Evolutionary conservation across 2,888 invertebrate genomes (phyloP).

Genomic region (Stegana nigrithorax): DNA sequence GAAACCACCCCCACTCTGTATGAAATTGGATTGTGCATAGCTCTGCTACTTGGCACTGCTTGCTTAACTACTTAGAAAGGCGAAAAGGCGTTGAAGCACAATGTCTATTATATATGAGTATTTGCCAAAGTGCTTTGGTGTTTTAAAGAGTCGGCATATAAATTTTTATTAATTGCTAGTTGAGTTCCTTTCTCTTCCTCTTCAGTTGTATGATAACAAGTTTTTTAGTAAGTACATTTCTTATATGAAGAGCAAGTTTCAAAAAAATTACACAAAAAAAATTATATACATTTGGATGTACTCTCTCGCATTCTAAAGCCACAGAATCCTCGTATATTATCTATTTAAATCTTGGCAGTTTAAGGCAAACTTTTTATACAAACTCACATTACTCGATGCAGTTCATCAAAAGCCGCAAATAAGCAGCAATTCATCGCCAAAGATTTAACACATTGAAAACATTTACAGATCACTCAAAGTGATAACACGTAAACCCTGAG

Average conservation of each 20-base stretch:
- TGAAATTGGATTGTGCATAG: not conserved
- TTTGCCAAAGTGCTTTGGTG: constrained; percentile 5
- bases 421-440: not conserved
- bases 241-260: too few relatives aligned
- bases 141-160: not conserved
- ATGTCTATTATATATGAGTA: not conserved
- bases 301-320: too few relatives aligned
- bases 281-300: too few relatives aligned
- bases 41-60: not conserved
- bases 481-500: not conserved
- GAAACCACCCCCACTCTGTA: constrained; percentile 5
- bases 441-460: not conserved
- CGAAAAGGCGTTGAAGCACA: not conserved
- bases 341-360: too few relatives aligned
- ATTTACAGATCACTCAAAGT: not conserved
- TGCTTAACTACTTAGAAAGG: not conserved
- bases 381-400: not conserved
- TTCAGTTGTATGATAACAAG: not conserved
- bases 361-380: not conserved
- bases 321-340: too few relatives aligned
- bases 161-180: not conserved
- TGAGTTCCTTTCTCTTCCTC: not conserved
- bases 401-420: too few relatives aligned
- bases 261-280: too few relatives aligned
- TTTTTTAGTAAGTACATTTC: too few relatives aligned